phyloP scores from a whole-genome alignment of 2,797 vertebrate genomes.

The Ispidina picta region DNA sequence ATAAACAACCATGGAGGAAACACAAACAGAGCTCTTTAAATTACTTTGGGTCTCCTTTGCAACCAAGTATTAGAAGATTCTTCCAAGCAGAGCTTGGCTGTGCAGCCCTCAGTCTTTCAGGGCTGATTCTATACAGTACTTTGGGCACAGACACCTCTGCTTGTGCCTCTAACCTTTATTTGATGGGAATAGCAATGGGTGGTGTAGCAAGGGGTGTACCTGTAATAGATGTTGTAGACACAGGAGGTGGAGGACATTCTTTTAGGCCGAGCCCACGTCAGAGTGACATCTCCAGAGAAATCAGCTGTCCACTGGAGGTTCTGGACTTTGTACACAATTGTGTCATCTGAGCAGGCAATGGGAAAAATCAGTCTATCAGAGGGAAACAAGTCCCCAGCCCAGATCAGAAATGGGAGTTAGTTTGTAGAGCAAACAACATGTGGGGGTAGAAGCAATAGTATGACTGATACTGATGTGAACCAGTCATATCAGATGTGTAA shows the following conservation, averaged over 20 bases:
- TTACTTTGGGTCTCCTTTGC: background rate
- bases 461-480: background rate
- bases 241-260: constrained; percentile 88
- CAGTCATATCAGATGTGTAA: background rate
- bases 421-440: accelerated
- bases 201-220: constrained; percentile 67
- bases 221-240: constrained; percentile 90
- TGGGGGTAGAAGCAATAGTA: background rate
- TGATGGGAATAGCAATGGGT: accelerated
- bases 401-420: background rate
- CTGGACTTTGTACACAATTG: constrained; percentile 91
- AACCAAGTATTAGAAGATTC: background rate
- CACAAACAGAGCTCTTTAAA: background rate
- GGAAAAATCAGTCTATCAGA: background rate
- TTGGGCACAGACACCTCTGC: background rate
- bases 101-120: background rate
- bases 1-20: background rate
- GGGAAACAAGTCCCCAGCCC: background rate
- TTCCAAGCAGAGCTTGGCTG: background rate
- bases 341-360: constrained; percentile 78
- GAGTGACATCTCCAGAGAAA: constrained; percentile 86
- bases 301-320: constrained; percentile 93
- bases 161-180: accelerated
- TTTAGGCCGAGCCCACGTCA: constrained; percentile 93
- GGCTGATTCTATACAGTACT: accelerated